Percentiles rank a stretch among this genome's conserved stretches.
phyloP scores from a whole-genome alignment of 2,888 invertebrate genomes.

The Steinernema hermaphroditum region DNA sequence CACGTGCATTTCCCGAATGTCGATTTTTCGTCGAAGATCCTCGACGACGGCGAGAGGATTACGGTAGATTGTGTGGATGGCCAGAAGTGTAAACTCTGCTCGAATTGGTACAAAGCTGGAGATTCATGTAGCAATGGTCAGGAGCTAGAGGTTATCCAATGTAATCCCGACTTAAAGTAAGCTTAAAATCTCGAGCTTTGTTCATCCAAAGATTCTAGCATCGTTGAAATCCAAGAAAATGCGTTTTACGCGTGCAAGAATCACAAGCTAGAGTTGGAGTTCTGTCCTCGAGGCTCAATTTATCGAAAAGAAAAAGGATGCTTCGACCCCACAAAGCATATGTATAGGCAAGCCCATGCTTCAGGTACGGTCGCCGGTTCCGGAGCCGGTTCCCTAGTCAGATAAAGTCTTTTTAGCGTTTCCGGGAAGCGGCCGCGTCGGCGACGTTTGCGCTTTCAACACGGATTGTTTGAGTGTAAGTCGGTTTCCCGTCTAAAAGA shows the following conservation, averaged over 20 bases:
- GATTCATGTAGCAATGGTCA: conserved; percentile 28
- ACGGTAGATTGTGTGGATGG: background rate
- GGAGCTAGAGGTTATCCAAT: conserved; percentile 27
- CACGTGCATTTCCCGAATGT: background rate
- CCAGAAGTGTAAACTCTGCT: conserved; percentile 19
- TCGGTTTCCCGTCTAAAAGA: background rate
- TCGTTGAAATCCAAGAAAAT: background rate
- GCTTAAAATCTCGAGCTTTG: background rate
- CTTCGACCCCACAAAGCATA: conserved; percentile 50
- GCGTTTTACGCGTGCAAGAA: conserved; percentile 5
- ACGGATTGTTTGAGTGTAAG: conserved; percentile 52
- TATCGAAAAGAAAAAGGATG: conserved; percentile 47
- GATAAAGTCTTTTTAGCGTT: background rate
- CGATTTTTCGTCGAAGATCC: background rate
- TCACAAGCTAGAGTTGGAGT: conserved; percentile 19
- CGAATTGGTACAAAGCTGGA: conserved; percentile 32
- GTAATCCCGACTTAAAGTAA: conserved; percentile 30
- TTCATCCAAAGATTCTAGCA: background rate
- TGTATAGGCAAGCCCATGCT: conserved; percentile 53
- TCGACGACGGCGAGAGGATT: background rate
- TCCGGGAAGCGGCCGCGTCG: conserved; percentile 49
- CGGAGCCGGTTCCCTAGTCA: background rate
- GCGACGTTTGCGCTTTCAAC: conserved; percentile 53
- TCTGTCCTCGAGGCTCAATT: conserved; percentile 44
- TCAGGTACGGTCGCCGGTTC: conserved; percentile 36